These are phyloP conservation scores for Pituophis catenifer DNA, from an alignment of 2,113 vertebrate genomes.

Conservation along the genomic window DNA sequence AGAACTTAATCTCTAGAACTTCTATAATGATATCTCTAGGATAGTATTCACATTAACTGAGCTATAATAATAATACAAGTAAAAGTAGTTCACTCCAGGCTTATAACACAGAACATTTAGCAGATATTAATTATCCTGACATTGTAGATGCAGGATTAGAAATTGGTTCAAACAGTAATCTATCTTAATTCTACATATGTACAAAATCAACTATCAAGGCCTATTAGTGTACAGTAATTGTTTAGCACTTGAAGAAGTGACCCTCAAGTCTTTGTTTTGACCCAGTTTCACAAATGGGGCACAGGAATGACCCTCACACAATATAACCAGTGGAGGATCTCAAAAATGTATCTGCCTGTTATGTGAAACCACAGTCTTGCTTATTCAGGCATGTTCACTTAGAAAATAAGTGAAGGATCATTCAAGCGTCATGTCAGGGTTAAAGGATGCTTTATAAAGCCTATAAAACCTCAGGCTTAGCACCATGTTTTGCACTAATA, in stretches of 20 bases:
- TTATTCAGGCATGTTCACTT: slow-evolving; percentile 72
- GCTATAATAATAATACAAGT: slow-evolving; percentile 33
- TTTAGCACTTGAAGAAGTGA: slow-evolving; percentile 73
- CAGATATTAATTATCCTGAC: slow-evolving; percentile 63
- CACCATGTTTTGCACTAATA: slow-evolving; percentile 60
- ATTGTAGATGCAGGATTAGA: slow-evolving; percentile 57
- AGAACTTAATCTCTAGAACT: not conserved
- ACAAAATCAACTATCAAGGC: slow-evolving; percentile 69
- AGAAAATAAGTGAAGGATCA: slow-evolving; percentile 60
- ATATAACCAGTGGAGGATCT: slow-evolving; percentile 76
- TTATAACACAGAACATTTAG: slow-evolving; percentile 39
- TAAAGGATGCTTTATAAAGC: slow-evolving; percentile 67
- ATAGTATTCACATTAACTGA: slow-evolving; percentile 8
- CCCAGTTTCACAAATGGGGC: slow-evolving; percentile 67
- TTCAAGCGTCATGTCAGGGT: slow-evolving; percentile 68
- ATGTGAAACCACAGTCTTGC: slow-evolving; percentile 70
- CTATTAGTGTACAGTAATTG: slow-evolving; percentile 72
- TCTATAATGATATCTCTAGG: not conserved
- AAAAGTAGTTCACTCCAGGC: slow-evolving; percentile 38
- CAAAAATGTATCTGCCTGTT: slow-evolving; percentile 80
- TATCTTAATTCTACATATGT: slow-evolving; percentile 62
- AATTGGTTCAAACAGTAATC: slow-evolving; percentile 61
- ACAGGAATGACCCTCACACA: slow-evolving; percentile 67
- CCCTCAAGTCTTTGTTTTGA: slow-evolving; percentile 72
- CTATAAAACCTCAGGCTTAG: slow-evolving; percentile 63